These are phyloP conservation scores for Umimayanthus chanpuru DNA, from an alignment of 92 coral and sea anemone species.

Conservation along the genomic window DNA sequence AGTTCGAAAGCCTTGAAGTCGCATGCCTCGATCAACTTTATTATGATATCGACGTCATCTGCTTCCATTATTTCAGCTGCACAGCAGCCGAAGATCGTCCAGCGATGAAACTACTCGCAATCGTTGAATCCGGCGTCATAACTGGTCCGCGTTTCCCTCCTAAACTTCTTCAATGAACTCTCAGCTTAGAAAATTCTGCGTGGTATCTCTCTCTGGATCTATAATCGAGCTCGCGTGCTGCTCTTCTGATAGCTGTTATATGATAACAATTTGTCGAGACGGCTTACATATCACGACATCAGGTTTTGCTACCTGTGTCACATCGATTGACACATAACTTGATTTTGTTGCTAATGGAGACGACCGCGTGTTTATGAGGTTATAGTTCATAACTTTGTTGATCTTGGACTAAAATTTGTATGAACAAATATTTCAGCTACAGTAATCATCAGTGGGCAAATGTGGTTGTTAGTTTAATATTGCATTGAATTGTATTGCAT, in stretches of 20 bases:
- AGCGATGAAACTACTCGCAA: neutral
- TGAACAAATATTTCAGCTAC: too few species aligned
- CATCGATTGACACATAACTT: too few species aligned
- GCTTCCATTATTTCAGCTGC: neutral
- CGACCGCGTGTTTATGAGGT: neutral
- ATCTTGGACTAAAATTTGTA: too few species aligned
- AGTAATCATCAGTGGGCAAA: too few species aligned
- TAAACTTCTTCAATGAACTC: neutral
- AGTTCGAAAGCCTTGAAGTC: constrained; percentile 11
- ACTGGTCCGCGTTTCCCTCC: neutral
- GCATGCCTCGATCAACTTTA: constrained; percentile 20
- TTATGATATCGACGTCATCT: neutral
- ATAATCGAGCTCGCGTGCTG: neutral
- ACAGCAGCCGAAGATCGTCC: neutral
- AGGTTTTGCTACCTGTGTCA: neutral
- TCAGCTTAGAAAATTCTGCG: neutral
- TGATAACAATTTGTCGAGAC: neutral
- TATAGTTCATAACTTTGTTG: neutral
- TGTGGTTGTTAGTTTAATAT: too few species aligned
- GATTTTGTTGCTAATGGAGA: neutral
- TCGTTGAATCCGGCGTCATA: neutral
- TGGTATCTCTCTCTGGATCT: neutral
- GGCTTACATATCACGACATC: neutral
- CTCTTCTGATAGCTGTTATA: neutral
- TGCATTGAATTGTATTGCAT: too few species aligned